Base-by-base conservation (phyloP, 1,140 invertebrate species). In the Temnothorax curvispinosus region DNA sequence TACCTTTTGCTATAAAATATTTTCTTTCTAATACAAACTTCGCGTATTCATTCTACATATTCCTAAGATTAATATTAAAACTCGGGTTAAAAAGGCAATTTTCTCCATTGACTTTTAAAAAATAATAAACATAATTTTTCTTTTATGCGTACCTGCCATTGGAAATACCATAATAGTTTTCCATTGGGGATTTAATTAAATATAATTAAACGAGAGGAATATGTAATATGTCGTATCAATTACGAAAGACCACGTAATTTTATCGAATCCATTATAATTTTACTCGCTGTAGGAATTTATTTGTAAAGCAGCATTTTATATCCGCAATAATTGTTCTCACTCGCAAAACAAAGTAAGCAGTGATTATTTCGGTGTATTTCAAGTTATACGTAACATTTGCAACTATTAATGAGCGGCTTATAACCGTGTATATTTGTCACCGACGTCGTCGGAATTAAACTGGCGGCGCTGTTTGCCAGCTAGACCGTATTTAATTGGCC, bases 401-500 rank as follows among this genome's bases (percentile, higher is more conserved):
- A 82, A 74, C 52, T 74, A 58, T 65, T 82, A 82, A 82, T 69
- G 67, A 82, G 52, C 72, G 67, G 80, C 80, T 82, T 82, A 74
- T 82, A 82, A 60, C 54, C 67, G 80, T 67, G 67, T 72, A 72
- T 82, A 72, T 82, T 82, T 82, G 80, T 82, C 80, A 74, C 67
- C 52, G 67, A 74, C 67, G 38, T 82, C 11, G 52, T 56, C 52
- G 67, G 67, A 82, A 82, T 82, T 82, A 82, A 74, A 74, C 80
- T 44, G 54, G 41, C 80, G 54, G 41, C 38, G 27, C 67, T 82
- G 80, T 82, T 82, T 82, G 80, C 80, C 52, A 82, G 80, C 52
- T 60, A 82, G 80, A 82, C 67, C 80, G 80, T 82, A 82, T 74
- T 82, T 82, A 82, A 82, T 82, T 82, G 80, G 80, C 54, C 80